phyloP scores from a whole-genome alignment of 2,113 vertebrate genomes.

The Cyanoderma ruficeps region DNA sequence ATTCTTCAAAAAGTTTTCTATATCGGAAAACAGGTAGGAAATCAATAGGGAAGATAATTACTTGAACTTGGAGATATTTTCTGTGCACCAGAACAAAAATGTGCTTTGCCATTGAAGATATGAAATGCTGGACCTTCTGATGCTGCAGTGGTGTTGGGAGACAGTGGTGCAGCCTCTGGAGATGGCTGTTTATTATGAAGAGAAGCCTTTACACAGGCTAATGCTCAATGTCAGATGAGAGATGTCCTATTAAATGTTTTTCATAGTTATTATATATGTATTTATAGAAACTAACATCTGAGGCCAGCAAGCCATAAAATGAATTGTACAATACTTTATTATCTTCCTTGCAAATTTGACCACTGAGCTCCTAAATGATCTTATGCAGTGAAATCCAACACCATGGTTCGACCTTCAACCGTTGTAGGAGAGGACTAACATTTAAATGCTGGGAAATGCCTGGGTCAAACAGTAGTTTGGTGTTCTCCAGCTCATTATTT shows the following conservation, averaged over 20 bases:
- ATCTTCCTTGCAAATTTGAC: not conserved
- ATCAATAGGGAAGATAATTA: conserved; percentile 28
- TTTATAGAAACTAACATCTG: conserved; percentile 28
- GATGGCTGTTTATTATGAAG: not conserved
- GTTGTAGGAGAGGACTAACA: not conserved
- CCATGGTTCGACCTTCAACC: not conserved
- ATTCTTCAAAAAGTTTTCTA: not conserved
- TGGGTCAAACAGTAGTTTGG: not conserved
- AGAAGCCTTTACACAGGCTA: not conserved
- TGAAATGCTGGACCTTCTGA: not conserved
- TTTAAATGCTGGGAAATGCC: not conserved
- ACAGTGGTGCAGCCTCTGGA: not conserved
- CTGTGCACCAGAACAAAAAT: not conserved
- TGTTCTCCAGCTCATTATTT: not conserved
- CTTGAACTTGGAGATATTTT: not conserved
- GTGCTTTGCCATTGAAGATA: not conserved
- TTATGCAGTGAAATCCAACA: not conserved
- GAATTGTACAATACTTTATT: not conserved
- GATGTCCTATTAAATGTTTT: conserved; percentile 11
- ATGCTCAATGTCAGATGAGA: conserved; percentile 7
- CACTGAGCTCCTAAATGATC: not conserved
- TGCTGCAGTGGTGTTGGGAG: not conserved
- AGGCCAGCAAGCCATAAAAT: conserved; percentile 3
- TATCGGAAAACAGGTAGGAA: not conserved
- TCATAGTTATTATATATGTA: not conserved